phyloP scores from a whole-genome alignment of 2,113 vertebrate genomes.

The Osmerus eperlanus region DNA sequence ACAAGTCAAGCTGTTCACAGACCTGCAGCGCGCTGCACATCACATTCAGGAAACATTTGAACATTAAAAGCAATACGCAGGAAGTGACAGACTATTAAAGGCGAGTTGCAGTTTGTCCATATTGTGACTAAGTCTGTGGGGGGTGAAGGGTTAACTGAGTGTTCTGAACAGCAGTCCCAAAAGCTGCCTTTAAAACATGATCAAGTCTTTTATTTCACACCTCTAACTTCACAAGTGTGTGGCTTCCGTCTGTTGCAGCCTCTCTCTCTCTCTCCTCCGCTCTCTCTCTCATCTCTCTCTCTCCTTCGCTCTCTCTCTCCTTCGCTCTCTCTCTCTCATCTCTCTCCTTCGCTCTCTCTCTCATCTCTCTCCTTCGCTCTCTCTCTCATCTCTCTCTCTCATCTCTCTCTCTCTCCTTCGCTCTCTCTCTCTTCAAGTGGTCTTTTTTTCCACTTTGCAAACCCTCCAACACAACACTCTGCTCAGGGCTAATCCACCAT shows the following conservation, averaged over 20 bases:
- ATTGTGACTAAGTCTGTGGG: background rate
- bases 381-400: slow-evolving; percentile 26
- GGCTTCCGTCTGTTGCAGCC: slow-evolving; percentile 66
- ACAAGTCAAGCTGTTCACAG: too few species aligned
- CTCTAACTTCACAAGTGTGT: slow-evolving; percentile 66
- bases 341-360: background rate
- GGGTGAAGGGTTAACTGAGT: slow-evolving; percentile 42
- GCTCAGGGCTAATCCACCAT: background rate
- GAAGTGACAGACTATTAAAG: too few species aligned
- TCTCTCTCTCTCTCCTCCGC: background rate
- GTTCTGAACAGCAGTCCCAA: slow-evolving; percentile 58
- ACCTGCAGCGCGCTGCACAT: too few species aligned
- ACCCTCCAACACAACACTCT: background rate
- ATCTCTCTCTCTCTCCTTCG: slow-evolving; percentile 14
- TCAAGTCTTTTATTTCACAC: slow-evolving; percentile 71
- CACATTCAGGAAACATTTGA: too few species aligned
- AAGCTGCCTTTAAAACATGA: slow-evolving; percentile 56
- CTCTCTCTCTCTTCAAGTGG: slow-evolving; percentile 22
- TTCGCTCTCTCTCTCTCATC: too few species aligned
- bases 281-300: too few species aligned
- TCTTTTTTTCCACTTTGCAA: slow-evolving; percentile 29
- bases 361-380: slow-evolving; percentile 22
- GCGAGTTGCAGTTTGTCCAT: too few species aligned
- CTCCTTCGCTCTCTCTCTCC: background rate
- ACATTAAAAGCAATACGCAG: too few species aligned